phyloP scores from a whole-genome alignment of 2,113 vertebrate species.

The Gasterosteus aculeatus region DNA sequence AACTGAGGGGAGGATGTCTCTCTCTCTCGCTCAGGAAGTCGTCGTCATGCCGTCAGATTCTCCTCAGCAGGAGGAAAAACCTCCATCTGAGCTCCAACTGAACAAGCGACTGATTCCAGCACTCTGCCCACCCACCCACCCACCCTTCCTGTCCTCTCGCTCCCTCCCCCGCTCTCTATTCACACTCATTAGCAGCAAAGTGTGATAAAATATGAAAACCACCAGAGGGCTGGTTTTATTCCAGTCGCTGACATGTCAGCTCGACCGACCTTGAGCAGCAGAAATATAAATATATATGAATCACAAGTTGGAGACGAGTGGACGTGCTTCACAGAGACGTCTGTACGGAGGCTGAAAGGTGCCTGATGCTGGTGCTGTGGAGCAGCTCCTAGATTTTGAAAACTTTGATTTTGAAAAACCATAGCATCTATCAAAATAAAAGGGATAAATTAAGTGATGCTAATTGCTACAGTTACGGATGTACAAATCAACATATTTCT shows the following conservation, averaged over 20 bases:
- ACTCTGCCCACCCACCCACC: not conserved
- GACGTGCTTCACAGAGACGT: too few species aligned
- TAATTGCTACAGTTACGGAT: too few species aligned
- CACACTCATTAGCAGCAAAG: constrained; percentile 41
- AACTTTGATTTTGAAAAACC: not conserved
- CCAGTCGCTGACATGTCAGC: constrained; percentile 19
- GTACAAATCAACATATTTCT: not conserved
- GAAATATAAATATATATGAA: too few species aligned
- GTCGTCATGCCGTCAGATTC: constrained; percentile 53
- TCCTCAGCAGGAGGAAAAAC: constrained; percentile 51
- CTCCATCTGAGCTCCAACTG: constrained; percentile 46
- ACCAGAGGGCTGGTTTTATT: constrained; percentile 44
- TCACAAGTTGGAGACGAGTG: too few species aligned
- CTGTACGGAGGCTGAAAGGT: too few species aligned
- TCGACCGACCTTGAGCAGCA: constrained; percentile 30
- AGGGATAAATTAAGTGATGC: not conserved
- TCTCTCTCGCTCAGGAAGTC: constrained; percentile 47
- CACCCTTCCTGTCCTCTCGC: not conserved
- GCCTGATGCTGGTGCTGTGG: not conserved
- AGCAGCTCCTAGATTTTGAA: too few species aligned
- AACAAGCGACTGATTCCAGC: constrained; percentile 7
- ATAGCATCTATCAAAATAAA: not conserved
- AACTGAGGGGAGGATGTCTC: constrained; percentile 55
- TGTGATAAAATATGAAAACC: constrained; percentile 34
- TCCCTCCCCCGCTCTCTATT: not conserved